Percentiles rank a stretch among this genome's conserved stretches.
phyloP scores from a whole-genome alignment of 2,113 vertebrate genomes.

The Delphinapterus leucas region DNA sequence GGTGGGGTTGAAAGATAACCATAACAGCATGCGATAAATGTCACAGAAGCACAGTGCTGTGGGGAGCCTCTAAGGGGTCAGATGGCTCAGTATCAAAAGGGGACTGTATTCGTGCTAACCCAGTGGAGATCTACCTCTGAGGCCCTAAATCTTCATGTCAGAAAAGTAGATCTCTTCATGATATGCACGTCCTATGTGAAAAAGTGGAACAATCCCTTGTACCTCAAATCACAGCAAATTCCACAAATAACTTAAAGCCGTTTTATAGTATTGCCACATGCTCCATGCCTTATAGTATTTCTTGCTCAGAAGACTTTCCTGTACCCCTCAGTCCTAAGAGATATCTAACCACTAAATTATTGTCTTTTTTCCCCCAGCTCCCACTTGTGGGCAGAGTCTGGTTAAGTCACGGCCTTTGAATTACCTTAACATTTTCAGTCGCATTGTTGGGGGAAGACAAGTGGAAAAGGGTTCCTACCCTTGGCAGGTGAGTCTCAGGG shows the following conservation, averaged over 20 bases:
- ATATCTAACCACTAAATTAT: neutral
- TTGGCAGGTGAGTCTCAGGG: slow-evolving; percentile 85
- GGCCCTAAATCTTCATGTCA: neutral
- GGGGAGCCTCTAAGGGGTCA: neutral
- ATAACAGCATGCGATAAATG: neutral
- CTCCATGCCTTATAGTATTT: neutral
- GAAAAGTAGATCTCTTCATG: neutral
- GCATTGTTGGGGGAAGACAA: slow-evolving; percentile 86
- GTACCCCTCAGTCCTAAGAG: neutral
- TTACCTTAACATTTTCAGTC: slow-evolving; percentile 76
- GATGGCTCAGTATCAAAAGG: neutral
- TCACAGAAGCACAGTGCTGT: neutral
- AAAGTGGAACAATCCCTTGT: neutral
- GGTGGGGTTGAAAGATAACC: neutral
- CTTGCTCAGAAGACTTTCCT: neutral
- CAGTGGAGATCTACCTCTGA: neutral
- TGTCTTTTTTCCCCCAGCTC: slow-evolving; percentile 71
- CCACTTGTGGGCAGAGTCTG: slow-evolving; percentile 81
- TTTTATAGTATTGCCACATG: neutral
- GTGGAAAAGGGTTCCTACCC: slow-evolving; percentile 86
- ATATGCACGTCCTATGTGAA: neutral
- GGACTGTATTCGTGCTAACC: neutral
- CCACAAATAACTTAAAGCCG: neutral
- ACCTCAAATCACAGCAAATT: neutral
- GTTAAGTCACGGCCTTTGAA: slow-evolving; percentile 43